Base-by-base conservation (phyloP, 2,888 invertebrate species). In the Athetis lepigone region DNA sequence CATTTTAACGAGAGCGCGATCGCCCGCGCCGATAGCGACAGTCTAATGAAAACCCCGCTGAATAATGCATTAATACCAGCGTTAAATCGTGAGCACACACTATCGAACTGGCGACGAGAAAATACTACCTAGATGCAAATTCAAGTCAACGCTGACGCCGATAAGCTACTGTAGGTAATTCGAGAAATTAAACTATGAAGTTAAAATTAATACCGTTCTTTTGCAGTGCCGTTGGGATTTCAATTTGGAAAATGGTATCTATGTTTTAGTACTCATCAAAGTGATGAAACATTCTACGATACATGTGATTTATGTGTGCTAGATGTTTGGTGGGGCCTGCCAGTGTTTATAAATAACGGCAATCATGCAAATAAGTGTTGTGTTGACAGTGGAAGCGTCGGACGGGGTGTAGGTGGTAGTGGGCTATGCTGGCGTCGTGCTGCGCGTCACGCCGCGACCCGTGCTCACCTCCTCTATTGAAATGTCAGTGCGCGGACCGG, bases 21-120 rank as follows among this genome's bases (percentile, higher is more conserved):
- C 87, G 82, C 81, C 87, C 85, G 87, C 90, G 84, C 90, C 90
- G 94, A 95, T 95, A 93, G 85, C 85, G 87, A 91, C 90, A 90
- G 89, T 85, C 90, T 94, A 95, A 95, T 95, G 94, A 94, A 95
- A 95, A 93, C 93, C 88, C 90, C 88, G 89, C 88, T 95, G 94
- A 95, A 95, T 94, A 95, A 95, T 95, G 94, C 94, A 95, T 94
- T 93, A 92, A 94, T 93, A 93, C 92, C 85, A 91, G 94, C 93
- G 93, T 94, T 94, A 93, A 94, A 94, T 93, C 94, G 94, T 94
- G 94, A 92, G 92, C 91, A 91, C 90, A 88, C 88, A 90, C 92
- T 91, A 92, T 93, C 90, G 88, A 86, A 85, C 85, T 85, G 85
- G 90, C 91, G 85, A 90, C 88, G 88, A 86, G 91, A 92, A 90